A percentile compares a stretch with the other conserved stretches of the same genome.
phyloP scores from a whole-genome alignment of 2,113 vertebrate species.

The Callopanchax toddi region DNA sequence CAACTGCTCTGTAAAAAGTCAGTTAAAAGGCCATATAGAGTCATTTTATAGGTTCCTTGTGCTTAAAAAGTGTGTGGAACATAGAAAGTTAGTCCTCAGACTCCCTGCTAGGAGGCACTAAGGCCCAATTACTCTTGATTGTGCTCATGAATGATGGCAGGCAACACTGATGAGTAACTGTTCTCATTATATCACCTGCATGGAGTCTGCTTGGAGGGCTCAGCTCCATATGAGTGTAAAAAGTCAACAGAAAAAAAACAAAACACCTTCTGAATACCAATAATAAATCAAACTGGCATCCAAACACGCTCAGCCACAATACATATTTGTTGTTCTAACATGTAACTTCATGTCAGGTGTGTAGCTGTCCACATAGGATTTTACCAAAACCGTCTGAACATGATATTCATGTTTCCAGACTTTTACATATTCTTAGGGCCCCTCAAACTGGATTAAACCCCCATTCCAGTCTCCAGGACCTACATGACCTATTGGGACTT shows the following conservation, averaged over 20 bases:
- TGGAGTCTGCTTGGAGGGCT: background rate
- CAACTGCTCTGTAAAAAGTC: conserved; percentile 1
- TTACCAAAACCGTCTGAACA: too few species aligned
- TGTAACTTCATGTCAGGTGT: background rate
- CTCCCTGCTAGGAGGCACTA: background rate
- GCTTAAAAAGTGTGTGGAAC: background rate
- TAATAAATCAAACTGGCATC: background rate
- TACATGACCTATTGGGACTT: too few species aligned
- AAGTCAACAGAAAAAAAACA: too few species aligned
- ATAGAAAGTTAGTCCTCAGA: background rate
- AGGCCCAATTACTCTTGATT: background rate
- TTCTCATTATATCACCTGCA: background rate
- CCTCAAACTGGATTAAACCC: too few species aligned
- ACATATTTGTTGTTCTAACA: background rate
- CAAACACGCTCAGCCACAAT: background rate
- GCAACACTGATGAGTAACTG: background rate
- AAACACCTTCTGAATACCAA: too few species aligned
- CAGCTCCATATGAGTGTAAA: too few species aligned
- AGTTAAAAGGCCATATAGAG: background rate
- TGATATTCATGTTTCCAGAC: too few species aligned
- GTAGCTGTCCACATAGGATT: too few species aligned
- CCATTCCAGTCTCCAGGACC: too few species aligned
- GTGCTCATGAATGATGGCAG: too few species aligned
- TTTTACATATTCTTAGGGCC: too few species aligned
- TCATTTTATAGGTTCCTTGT: background rate